These are phyloP conservation scores for Agonopterix arenella DNA, from an alignment of 2,888 invertebrate genomes.

Conservation along the genomic window DNA sequence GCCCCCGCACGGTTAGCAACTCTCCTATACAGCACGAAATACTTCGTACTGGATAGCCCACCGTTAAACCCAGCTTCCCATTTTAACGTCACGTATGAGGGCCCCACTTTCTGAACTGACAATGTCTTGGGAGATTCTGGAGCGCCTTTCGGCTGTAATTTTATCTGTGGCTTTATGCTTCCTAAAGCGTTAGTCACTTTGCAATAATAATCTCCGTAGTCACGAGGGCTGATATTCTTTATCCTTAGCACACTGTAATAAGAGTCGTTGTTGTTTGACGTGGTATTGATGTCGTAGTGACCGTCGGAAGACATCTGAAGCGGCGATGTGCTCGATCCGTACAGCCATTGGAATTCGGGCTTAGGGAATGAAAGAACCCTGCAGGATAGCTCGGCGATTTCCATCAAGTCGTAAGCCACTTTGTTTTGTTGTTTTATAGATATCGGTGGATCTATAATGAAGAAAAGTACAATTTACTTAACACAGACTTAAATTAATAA, in stretches of 20 bases:
- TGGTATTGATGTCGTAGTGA: slow-evolving; percentile 90
- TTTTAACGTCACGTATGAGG: slow-evolving; percentile 85
- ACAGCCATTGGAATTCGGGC: slow-evolving; percentile 95
- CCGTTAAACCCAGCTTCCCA: slow-evolving; percentile 96
- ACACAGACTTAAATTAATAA: no score
- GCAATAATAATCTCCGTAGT: slow-evolving; percentile 95
- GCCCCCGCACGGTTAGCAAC: slow-evolving; percentile 76
- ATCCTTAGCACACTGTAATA: slow-evolving; percentile 87
- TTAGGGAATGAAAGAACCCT: slow-evolving; percentile 94
- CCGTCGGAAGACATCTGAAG: slow-evolving; percentile 88
- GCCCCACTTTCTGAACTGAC: slow-evolving; percentile 84
- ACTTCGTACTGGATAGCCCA: slow-evolving; percentile 90
- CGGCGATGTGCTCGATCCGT: slow-evolving; percentile 84
- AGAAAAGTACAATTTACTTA: not conserved
- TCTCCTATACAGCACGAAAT: slow-evolving; percentile 88
- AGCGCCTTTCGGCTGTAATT: slow-evolving; percentile 90
- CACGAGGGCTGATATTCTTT: slow-evolving; percentile 85
- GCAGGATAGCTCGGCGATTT: slow-evolving; percentile 91
- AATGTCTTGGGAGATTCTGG: slow-evolving; percentile 89
- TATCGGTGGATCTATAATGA: slow-evolving; percentile 86
- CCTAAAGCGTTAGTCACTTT: slow-evolving; percentile 90
- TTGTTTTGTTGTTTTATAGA: slow-evolving; percentile 90
- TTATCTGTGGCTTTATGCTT: slow-evolving; percentile 84
- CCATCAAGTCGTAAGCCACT: slow-evolving; percentile 90
- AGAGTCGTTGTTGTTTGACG: slow-evolving; percentile 88